These are phyloP conservation scores for Eupeodes luniger DNA, from an alignment of 2,888 invertebrate genomes.

Conservation along the genomic window DNA sequence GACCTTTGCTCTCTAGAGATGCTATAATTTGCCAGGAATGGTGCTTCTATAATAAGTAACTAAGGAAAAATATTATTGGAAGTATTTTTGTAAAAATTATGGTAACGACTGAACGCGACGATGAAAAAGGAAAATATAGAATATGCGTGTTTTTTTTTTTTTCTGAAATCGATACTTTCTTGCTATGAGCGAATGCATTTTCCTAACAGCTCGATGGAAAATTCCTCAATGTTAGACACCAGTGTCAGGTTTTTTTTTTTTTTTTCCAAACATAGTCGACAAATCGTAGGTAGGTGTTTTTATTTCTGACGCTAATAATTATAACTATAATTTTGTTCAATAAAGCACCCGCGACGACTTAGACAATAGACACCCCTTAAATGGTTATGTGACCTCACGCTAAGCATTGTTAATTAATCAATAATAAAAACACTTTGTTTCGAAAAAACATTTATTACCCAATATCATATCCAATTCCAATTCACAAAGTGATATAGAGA, in stretches of 20 bases:
- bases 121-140: too few relatives aligned
- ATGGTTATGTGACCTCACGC: conserved; percentile 60
- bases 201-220: neutral
- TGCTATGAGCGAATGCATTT: too few relatives aligned
- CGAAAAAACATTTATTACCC: conserved; percentile 32
- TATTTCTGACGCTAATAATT: conserved; percentile 37
- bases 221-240: neutral
- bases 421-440: conserved; percentile 42
- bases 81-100: too few relatives aligned
- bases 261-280: neutral
- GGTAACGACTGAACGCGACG: too few relatives aligned
- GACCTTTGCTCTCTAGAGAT: conserved; percentile 33
- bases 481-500: neutral
- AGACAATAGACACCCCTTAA: conserved; percentile 42
- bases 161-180: too few relatives aligned
- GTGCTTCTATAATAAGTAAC: neutral
- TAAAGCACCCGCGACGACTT: conserved; percentile 53
- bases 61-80: neutral
- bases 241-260: neutral
- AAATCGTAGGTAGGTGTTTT: conserved; percentile 16
- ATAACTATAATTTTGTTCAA: conserved; percentile 33
- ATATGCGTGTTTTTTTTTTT: too few relatives aligned
- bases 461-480: conserved; percentile 5
- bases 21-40: neutral
- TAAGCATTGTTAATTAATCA: conserved; percentile 56